Percentiles rank a stretch among this genome's conserved stretches.
These are phyloP conservation scores for Lagopus leucura DNA, from an alignment of 2,113 vertebrate genomes.

Conservation along the genomic window DNA sequence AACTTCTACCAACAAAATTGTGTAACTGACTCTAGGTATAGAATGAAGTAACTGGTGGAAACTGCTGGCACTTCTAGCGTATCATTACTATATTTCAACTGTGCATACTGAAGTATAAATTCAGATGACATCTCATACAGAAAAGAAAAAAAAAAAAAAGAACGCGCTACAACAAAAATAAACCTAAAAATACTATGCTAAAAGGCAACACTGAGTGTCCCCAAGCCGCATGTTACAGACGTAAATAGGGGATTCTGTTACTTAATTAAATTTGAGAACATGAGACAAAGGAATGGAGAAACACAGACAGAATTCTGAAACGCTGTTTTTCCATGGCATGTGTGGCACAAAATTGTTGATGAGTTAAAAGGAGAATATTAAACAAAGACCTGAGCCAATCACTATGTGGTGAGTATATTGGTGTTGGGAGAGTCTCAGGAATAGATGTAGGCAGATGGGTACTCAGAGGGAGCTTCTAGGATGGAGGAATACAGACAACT, in stretches of 20 bases:
- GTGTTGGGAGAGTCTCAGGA: not conserved
- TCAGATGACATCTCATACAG: not conserved
- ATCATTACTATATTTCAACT: not conserved
- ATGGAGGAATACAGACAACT: not conserved
- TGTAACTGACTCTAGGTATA: not conserved
- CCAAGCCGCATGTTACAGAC: rapidly evolving
- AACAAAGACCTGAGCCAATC: not conserved
- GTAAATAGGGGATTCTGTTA: not conserved
- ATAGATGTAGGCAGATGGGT: not conserved
- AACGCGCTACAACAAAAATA: too few relatives aligned
- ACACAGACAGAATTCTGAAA: not conserved
- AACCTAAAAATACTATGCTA: not conserved
- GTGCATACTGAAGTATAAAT: not conserved
- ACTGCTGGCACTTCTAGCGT: not conserved
- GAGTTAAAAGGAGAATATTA: not conserved
- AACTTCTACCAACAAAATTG: not conserved
- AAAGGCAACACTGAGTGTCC: not conserved
- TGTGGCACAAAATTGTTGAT: not conserved
- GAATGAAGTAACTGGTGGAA: not conserved
- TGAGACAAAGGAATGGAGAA: not conserved
- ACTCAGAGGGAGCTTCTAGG: not conserved
- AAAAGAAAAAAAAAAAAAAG: not conserved
- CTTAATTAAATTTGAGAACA: not conserved
- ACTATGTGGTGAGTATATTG: rapidly evolving
- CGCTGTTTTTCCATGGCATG: not conserved